Evolutionary conservation across 2,888 invertebrate species (phyloP).

Genomic region (Teleiodes luculella): DNA sequence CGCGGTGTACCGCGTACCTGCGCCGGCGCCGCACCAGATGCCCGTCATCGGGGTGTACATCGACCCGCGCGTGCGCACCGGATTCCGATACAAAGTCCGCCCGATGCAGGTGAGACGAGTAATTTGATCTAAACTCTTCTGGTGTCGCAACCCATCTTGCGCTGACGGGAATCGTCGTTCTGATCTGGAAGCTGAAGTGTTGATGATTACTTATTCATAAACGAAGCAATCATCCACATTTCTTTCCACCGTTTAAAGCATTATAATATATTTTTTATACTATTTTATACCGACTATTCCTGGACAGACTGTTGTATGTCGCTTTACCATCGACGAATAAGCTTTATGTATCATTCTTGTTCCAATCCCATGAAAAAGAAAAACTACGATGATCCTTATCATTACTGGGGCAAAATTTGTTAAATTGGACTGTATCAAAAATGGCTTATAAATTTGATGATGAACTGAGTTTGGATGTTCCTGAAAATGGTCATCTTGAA

Average conservation of each 20-base stretch:
- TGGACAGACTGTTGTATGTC: slow-evolving; percentile 54
- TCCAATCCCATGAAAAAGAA: slow-evolving; percentile 43
- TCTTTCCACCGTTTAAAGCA: slow-evolving; percentile 28
- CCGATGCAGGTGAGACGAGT: slow-evolving; percentile 79
- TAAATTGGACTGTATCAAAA: slow-evolving; percentile 58
- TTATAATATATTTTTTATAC: slow-evolving; percentile 9
- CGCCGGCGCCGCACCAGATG: slow-evolving; percentile 80
- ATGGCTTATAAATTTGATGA: slow-evolving; percentile 32
- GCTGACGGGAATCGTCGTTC: slow-evolving; percentile 52
- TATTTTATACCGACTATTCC: slow-evolving; percentile 40
- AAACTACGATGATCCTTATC: slow-evolving; percentile 72
- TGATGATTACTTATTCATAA: slow-evolving; percentile 54
- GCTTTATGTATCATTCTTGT: slow-evolving; percentile 64
- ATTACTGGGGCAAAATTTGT: slow-evolving; percentile 55
- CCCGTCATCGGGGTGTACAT: slow-evolving; percentile 86
- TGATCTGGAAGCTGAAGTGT: slow-evolving; percentile 45
- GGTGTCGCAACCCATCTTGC: slow-evolving; percentile 33
- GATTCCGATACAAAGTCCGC: slow-evolving; percentile 86
- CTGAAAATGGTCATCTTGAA: slow-evolving; percentile 43
- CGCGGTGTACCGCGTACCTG: slow-evolving; percentile 80
- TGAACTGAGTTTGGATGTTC: slow-evolving; percentile 40
- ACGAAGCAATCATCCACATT: slow-evolving; percentile 65
- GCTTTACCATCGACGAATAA: slow-evolving; percentile 58
- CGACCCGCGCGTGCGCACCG: slow-evolving; percentile 84
- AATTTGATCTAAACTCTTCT: slow-evolving; percentile 38